Base-by-base conservation (phyloP, 2,797 vertebrate genomes). In the Bucorvus abyssinicus region DNA sequence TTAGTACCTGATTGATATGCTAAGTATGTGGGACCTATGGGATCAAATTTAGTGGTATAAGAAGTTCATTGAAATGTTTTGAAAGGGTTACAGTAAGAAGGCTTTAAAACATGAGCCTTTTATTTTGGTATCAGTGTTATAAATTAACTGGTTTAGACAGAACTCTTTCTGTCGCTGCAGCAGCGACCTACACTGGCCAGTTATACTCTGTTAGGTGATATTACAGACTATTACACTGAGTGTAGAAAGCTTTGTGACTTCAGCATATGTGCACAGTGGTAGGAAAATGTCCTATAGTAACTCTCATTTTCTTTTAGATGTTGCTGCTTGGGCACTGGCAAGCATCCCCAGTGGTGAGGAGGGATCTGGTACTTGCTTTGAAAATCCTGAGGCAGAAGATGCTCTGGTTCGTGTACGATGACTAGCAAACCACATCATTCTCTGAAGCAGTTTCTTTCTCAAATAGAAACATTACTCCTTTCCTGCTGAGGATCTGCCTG, bases 371-470 rank as follows among this genome's bases (percentile, higher is more conserved):
- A n/a, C 53, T 78, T 68, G 6, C 47, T 94, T 81, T 83, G 59
- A 87, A 89, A 89, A 79, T 82, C 67, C 68, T 95, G 59, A 76
- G 84, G 44, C 57, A 61, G 81, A 73, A 79, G 50, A 32, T 0
- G 0, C 26, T 75, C 61, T 73, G 59, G 59, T 65, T 84, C 68
- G 53, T 47, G 40, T 45, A 34, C 0, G 30, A 45, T 0, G 1
- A 56, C 57, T 71, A 59, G 52, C 65, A 93, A 92, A 87, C 53
- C 73, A 80, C 77, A 52, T 26, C 30, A 30, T 49, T 87, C 82
- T 73, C 63, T 84, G 63, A 79, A 49, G 67, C 55, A 49, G n/a
- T 64, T 71, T 50, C 42, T 85, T 89, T 84, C 87, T 91, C 70
- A 87, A 81, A 63, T 7, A 89, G 40, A 56, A 84, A 60, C 20